Evolutionary conservation across 2,113 vertebrate genomes (phyloP).

Genomic region (Ciconia maguari): DNA sequence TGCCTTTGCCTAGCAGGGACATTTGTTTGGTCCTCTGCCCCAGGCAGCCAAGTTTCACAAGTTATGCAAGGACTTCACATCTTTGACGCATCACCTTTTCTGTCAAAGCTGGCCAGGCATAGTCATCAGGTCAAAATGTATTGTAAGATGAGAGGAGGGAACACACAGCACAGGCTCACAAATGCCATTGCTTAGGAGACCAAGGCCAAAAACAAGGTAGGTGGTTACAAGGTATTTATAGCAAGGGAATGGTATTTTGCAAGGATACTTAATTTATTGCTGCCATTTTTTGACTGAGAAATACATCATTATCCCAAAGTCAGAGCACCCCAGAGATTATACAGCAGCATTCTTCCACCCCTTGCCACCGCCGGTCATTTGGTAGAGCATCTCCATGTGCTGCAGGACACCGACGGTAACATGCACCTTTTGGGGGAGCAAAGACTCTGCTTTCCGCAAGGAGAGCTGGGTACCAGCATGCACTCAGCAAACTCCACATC

Average conservation of each 20-base stretch:
- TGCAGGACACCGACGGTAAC: background rate
- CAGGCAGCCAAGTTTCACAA: background rate
- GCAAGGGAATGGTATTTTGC: background rate
- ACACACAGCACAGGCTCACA: background rate
- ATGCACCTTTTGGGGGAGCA: background rate
- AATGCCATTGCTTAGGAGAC: background rate
- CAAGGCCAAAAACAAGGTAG: background rate
- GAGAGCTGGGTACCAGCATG: background rate
- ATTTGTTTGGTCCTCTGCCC: background rate
- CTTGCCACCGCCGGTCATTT: background rate
- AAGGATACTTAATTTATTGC: background rate
- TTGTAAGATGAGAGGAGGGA: background rate
- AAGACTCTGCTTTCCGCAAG: background rate
- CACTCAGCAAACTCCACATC: background rate
- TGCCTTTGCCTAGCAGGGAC: background rate
- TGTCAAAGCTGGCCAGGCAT: background rate
- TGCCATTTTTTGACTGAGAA: background rate
- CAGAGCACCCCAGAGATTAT: background rate
- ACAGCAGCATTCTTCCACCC: background rate
- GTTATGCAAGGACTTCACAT: background rate
- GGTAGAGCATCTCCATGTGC: background rate
- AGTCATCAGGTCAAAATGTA: background rate
- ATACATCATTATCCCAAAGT: background rate
- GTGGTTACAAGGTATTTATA: background rate
- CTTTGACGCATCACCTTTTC: background rate